Percentiles rank a stretch among this genome's conserved stretches.
Conservation (phyloP, 1,140 invertebrate genomes). For the Brachionus calyciflorus region DNA sequence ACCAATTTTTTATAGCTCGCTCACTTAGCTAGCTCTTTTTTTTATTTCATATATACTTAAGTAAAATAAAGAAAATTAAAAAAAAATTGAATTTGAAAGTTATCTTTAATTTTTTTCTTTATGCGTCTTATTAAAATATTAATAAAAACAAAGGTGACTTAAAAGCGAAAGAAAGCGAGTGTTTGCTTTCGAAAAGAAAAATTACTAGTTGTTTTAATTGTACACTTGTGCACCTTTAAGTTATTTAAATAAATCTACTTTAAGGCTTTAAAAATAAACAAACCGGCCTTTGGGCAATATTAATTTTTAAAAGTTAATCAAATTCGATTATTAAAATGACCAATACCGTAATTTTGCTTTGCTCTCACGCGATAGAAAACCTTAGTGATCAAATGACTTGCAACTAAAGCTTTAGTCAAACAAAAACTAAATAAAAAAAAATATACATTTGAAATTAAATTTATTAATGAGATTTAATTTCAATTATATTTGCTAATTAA, state of each 20-base stretch:
- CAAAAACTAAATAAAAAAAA: background rate
- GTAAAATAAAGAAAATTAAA: no score
- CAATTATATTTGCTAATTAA: constrained; percentile 43
- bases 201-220: no score
- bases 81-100: constrained; percentile 5
- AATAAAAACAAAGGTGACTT: constrained; percentile 32
- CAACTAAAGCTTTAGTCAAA: no score
- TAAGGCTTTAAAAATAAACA: no score
- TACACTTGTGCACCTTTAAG: no score
- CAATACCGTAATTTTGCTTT: background rate
- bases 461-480: constrained; percentile 42
- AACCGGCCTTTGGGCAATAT: no score
- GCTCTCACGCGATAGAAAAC: background rate
- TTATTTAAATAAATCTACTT: no score
- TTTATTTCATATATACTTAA: no score
- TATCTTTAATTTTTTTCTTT: constrained; percentile 5
- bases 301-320: no score
- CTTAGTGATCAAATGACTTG: constrained; percentile 39
- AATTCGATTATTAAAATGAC: no score
- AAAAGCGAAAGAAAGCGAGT: no score
- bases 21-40: constrained; percentile 9
- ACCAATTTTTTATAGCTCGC: constrained; percentile 36
- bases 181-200: no score
- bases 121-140: constrained; percentile 10
- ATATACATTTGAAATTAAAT: constrained; percentile 35